Base-by-base conservation (phyloP, 2,113 vertebrate genomes). In the Carassius gibelio region DNA sequence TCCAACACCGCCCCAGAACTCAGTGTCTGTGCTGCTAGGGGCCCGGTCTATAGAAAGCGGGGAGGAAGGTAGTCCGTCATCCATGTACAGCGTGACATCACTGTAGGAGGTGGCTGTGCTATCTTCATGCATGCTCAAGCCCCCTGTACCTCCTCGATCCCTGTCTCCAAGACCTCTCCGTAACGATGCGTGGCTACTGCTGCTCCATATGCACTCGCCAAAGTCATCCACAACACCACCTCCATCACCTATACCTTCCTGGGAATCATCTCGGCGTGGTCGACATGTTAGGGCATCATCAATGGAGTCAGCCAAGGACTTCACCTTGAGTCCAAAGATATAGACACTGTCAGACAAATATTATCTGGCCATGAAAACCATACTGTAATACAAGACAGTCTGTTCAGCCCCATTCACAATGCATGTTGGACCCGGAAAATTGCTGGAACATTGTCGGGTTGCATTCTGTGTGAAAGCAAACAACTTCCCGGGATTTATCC, bases 41-140 rank as follows among this genome's bases (percentile, higher is more conserved):
- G 96, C 95, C 38, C 95, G 91, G 88, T 95, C 96, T 64, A 96
- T 93, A 0, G 96, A 95, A 50, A 94, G 91, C 3, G 94, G 94
- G 0, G 90, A 91, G 5, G 89, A 91, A 9, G 90, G 90, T 26
- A 94, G 90, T 57, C 94, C 92, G 1, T 95, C 94, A 2, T 95
- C 96, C 95, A 97, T 94, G 90, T 97, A 97, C 64, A 97, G 95
- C 1, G 96, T 96, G 87, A 96, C 95, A 8, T 97, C 96, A 23
- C 96, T 96, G 94, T 96, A 97, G 85, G 96, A 97, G 17, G 96
- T 97, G 78, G 96, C 95, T 0, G 96, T 96, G 90, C 96, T 97
- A 92, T 97, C 96, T 78, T 96, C 96, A 1, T 95, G 94, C 93
- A 94, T 93, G 86, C 92, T 90, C 8, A 89, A 87, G 15, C 95